Conservation (phyloP, 2,113 vertebrate genomes). For the Pachypanchax playfairii region DNA sequence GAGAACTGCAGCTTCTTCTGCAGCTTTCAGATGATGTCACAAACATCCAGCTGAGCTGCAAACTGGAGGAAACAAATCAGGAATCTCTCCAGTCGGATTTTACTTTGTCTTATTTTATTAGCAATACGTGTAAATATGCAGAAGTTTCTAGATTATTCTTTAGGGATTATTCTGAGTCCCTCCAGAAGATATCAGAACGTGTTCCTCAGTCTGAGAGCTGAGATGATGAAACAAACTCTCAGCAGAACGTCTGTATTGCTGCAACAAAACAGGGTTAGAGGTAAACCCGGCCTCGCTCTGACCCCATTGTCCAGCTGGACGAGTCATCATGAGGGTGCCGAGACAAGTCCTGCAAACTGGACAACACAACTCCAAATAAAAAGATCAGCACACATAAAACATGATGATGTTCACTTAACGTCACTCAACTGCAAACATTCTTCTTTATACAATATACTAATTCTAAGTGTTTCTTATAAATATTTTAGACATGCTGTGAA, state of each 20-base stretch:
- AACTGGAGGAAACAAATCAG: too few species aligned
- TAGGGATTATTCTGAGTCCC: not conserved
- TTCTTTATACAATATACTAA: too few species aligned
- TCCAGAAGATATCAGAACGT: not conserved
- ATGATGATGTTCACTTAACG: too few species aligned
- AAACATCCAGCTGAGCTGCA: not conserved
- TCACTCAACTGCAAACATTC: too few species aligned
- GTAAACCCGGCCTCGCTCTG: slow-evolving; percentile 37
- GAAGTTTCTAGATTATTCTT: too few species aligned
- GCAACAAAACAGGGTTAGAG: slow-evolving; percentile 9
- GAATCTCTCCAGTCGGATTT: not conserved
- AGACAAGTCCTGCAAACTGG: slow-evolving; percentile 5
- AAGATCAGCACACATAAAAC: too few species aligned
- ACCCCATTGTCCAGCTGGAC: slow-evolving; percentile 55
- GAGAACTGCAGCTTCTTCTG: slow-evolving; percentile 11
- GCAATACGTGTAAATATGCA: too few species aligned
- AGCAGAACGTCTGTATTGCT: slow-evolving; percentile 58
- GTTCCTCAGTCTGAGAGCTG: slow-evolving; percentile 40
- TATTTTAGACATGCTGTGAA: too few species aligned
- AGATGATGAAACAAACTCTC: slow-evolving; percentile 42
- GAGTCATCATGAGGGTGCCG: slow-evolving; percentile 53
- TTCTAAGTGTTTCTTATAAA: too few species aligned
- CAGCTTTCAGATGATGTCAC: slow-evolving; percentile 4
- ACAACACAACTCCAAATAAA: too few species aligned
- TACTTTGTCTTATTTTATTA: not conserved